A percentile compares a stretch with the other conserved stretches of the same genome.
Evolutionary conservation across 2,113 vertebrate genomes (phyloP).

Genomic region (Istiophorus platypterus): DNA sequence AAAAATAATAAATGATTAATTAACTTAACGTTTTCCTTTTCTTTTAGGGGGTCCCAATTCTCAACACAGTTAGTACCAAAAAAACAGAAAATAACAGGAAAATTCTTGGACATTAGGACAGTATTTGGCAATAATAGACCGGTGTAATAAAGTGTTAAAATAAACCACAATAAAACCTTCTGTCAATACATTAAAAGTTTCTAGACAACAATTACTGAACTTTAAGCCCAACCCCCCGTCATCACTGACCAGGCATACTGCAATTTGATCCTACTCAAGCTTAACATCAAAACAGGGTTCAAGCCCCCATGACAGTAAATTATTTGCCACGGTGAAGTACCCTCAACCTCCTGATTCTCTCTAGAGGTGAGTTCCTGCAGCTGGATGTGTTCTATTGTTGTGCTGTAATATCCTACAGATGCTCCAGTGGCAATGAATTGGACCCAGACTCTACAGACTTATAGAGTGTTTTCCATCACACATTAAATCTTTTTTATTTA

Average conservation of each 20-base stretch:
- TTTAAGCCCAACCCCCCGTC: background rate
- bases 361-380: slow-evolving; percentile 5
- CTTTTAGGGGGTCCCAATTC: background rate
- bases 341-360: background rate
- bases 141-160: background rate
- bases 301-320: slow-evolving; percentile 4
- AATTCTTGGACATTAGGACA: background rate
- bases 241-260: slow-evolving; percentile 15
- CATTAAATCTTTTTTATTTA: slow-evolving; percentile 58
- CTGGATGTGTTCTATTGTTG: slow-evolving; percentile 6
- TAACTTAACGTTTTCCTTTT: background rate
- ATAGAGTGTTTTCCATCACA: slow-evolving; percentile 37
- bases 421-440: slow-evolving; percentile 10
- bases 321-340: background rate
- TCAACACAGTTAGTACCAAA: background rate
- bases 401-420: slow-evolving; percentile 23
- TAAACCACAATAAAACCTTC: background rate
- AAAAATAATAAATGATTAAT: background rate
- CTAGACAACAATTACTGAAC: background rate
- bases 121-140: background rate
- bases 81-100: background rate
- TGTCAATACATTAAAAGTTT: background rate
- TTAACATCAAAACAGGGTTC: slow-evolving; percentile 2
- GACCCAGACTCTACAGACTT: slow-evolving; percentile 15
- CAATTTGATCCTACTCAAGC: slow-evolving; percentile 4